phyloP scores from a whole-genome alignment of 2,888 invertebrate species.

The Xestia ashworthii region DNA sequence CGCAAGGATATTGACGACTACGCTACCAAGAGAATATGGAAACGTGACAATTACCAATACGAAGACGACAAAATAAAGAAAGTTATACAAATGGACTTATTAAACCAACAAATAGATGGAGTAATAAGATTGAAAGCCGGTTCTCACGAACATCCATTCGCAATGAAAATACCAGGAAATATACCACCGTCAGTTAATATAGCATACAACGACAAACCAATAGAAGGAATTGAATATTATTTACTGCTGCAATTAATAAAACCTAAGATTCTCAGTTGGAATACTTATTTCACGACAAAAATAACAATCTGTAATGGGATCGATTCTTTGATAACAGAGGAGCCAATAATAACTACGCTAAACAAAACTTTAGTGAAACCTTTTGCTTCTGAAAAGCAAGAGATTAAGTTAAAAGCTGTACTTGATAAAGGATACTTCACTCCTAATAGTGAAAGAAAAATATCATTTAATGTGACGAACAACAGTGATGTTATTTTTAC shows the following conservation, averaged over 20 bases:
- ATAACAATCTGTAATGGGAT: conserved; percentile 5
- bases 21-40: conserved; percentile 55
- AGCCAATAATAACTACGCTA: conserved; percentile 8
- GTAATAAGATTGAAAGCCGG: conserved; percentile 7
- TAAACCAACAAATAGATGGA: background rate
- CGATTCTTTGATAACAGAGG: background rate
- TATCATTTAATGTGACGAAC: conserved; percentile 23
- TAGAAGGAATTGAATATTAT: conserved; percentile 22
- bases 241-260: conserved; percentile 34
- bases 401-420: conserved; percentile 26
- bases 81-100: conserved; percentile 13
- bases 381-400: conserved; percentile 10
- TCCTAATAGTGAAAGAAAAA: conserved; percentile 8
- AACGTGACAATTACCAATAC: background rate
- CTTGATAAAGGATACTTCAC: conserved; percentile 32
- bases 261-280: background rate
- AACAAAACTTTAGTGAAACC: conserved; percentile 20
- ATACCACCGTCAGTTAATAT: conserved; percentile 34
- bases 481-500: conserved; percentile 16
- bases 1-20: background rate
- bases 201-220: background rate
- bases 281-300: conserved; percentile 16
- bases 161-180: conserved; percentile 25
- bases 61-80: background rate
- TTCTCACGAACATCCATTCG: conserved; percentile 17